These are phyloP conservation scores for Apocheima hispidaria DNA, from an alignment of 2,888 invertebrate species.

Conservation along the genomic window DNA sequence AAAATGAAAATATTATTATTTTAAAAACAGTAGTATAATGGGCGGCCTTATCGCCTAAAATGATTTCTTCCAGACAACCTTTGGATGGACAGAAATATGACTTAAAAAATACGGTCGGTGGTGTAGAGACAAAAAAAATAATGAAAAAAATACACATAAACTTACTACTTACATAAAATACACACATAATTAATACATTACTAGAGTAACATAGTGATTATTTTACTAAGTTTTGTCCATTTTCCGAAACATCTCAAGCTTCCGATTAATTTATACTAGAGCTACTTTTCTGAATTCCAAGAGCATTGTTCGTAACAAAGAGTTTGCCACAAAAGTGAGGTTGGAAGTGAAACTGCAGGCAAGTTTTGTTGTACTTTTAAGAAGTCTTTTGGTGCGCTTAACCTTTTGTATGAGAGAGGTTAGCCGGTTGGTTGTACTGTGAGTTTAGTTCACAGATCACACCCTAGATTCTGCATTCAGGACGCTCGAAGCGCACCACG, in stretches of 20 bases:
- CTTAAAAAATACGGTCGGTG: too few relatives aligned
- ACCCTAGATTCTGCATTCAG: too few relatives aligned
- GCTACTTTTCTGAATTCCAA: slow-evolving; percentile 35
- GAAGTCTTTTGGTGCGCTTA: slow-evolving; percentile 43
- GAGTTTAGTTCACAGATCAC: slow-evolving; percentile 27
- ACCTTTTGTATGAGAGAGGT: slow-evolving; percentile 35
- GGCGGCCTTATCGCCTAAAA: too few relatives aligned
- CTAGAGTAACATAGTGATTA: neutral
- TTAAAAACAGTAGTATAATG: too few relatives aligned
- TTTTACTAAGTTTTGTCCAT: neutral
- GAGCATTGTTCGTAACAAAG: slow-evolving; percentile 53
- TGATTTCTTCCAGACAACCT: too few relatives aligned
- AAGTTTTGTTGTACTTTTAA: slow-evolving; percentile 44
- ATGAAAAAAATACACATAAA: too few relatives aligned
- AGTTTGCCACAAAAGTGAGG: slow-evolving; percentile 50
- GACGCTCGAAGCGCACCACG: too few relatives aligned
- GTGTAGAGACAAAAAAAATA: too few relatives aligned
- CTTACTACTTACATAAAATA: too few relatives aligned
- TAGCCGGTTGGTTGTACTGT: slow-evolving; percentile 10
- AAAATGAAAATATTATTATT: too few relatives aligned
- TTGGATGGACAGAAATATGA: too few relatives aligned
- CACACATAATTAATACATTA: too few relatives aligned
- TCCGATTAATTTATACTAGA: slow-evolving; percentile 14
- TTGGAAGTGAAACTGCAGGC: slow-evolving; percentile 46
- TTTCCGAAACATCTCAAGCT: neutral